Evolutionary conservation across 2,888 invertebrate species (phyloP).

Genomic region (Thyatira batis): DNA sequence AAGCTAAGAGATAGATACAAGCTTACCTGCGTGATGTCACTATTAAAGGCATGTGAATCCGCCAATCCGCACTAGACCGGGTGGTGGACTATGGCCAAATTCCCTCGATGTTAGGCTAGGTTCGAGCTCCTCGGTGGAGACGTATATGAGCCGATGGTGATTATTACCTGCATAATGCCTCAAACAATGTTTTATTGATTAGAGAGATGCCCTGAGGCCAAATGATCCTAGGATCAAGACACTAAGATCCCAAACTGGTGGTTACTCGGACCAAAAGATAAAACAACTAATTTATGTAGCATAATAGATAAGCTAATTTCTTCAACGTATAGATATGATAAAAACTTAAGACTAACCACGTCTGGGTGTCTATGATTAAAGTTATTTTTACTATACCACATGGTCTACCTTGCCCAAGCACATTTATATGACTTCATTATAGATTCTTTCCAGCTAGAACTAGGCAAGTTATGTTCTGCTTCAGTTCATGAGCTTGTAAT

Average conservation of each 20-base stretch:
- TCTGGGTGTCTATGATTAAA: conserved; percentile 5
- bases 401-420: conserved; percentile 22
- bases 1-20: neutral
- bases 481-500: conserved; percentile 11
- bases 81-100: too few species aligned
- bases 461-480: conserved; percentile 8
- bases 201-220: neutral
- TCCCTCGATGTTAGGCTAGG: too few species aligned
- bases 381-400: conserved; percentile 12
- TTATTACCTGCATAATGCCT: too few species aligned
- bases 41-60: too few species aligned
- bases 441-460: conserved; percentile 13
- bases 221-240: neutral
- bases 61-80: too few species aligned
- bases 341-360: conserved; percentile 10
- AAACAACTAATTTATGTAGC: conserved; percentile 5
- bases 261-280: neutral
- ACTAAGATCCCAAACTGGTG: conserved; percentile 4
- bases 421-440: conserved; percentile 16
- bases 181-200: neutral
- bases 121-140: too few species aligned
- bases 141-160: too few species aligned
- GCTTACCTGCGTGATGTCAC: neutral
- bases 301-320: conserved; percentile 8
- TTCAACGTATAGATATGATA: conserved; percentile 9